Conservation (phyloP, 92 coral and sea anemone species). For the Zoanthus sansibaricus region DNA sequence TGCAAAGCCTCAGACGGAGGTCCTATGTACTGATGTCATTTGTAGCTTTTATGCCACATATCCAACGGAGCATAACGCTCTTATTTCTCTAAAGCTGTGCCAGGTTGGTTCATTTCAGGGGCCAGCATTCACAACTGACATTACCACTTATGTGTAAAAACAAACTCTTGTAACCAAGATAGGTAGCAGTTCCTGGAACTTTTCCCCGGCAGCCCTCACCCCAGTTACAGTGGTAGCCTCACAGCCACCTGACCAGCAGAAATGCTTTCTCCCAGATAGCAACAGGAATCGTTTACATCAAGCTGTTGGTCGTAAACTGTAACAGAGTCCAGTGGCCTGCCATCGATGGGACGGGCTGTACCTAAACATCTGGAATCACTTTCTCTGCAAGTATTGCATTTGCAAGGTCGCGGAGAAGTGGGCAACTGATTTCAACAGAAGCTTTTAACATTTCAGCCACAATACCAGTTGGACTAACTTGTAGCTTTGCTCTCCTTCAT, state of each 20-base stretch:
- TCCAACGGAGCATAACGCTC: too few relatives aligned
- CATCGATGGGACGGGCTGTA: constrained; percentile 27
- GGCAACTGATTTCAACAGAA: constrained; percentile 12
- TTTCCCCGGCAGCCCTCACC: constrained; percentile 41
- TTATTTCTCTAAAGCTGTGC: constrained; percentile 1
- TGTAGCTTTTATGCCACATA: too few relatives aligned
- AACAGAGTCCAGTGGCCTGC: constrained; percentile 10
- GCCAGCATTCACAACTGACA: constrained; percentile 44
- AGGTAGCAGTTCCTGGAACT: constrained; percentile 54
- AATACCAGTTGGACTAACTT: constrained; percentile 41
- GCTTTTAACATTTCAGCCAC: constrained; percentile 61
- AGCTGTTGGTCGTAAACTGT: constrained; percentile 4
- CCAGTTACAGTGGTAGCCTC: constrained; percentile 29
- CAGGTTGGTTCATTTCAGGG: constrained; percentile 27
- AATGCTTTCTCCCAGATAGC: constrained; percentile 38
- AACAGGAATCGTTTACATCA: not conserved
- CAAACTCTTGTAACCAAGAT: not conserved
- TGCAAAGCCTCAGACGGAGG: too few relatives aligned
- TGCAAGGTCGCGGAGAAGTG: constrained; percentile 15
- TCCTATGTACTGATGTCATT: too few relatives aligned
- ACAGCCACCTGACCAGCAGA: constrained; percentile 40
- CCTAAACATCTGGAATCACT: constrained; percentile 26
- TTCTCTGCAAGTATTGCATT: not conserved
- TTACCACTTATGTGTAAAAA: constrained; percentile 18
- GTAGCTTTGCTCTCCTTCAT: constrained; percentile 57